phyloP scores from a whole-genome alignment of 1,140 invertebrate genomes.

The Limonius californicus region DNA sequence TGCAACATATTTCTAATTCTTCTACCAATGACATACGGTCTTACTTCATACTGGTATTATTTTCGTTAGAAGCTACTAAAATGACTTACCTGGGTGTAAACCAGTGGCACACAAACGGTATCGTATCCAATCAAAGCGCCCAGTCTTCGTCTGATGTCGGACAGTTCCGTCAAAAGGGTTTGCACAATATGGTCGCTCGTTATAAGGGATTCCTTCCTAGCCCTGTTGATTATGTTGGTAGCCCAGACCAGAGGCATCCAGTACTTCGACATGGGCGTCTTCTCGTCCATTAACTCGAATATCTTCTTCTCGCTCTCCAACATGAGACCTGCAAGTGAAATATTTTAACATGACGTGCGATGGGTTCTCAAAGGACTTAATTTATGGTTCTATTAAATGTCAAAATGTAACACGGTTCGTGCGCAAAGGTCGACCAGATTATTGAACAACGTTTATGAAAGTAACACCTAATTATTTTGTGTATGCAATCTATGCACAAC shows the following conservation, averaged over 20 bases:
- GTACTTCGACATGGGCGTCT: slow-evolving; percentile 86
- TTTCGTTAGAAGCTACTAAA: too few relatives aligned
- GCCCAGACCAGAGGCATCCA: slow-evolving; percentile 92
- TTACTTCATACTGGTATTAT: too few relatives aligned
- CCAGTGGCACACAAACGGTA: slow-evolving; percentile 94
- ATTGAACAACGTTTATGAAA: too few relatives aligned
- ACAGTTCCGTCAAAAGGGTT: slow-evolving; percentile 76
- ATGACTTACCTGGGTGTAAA: slow-evolving; percentile 89
- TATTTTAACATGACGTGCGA: too few relatives aligned
- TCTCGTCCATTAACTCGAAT: slow-evolving; percentile 82
- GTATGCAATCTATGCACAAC: too few relatives aligned
- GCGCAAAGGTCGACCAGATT: too few relatives aligned
- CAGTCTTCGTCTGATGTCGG: slow-evolving; percentile 73
- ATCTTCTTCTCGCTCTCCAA: slow-evolving; percentile 86
- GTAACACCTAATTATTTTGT: too few relatives aligned
- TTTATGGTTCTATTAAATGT: too few relatives aligned
- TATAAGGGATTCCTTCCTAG: slow-evolving; percentile 75
- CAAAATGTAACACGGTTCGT: too few relatives aligned
- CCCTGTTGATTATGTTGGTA: slow-evolving; percentile 83
- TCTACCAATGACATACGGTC: too few relatives aligned
- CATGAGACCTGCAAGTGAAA: slow-evolving; percentile 69
- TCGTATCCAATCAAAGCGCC: slow-evolving; percentile 88
- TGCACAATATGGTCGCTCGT: slow-evolving; percentile 83
- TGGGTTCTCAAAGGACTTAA: too few relatives aligned
- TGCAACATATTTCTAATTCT: too few relatives aligned